Evolutionary conservation across 2,888 invertebrate genomes (phyloP), one percentile per base, ranked within the genome.

Genomic region (Drosophila demipolita): DNA sequence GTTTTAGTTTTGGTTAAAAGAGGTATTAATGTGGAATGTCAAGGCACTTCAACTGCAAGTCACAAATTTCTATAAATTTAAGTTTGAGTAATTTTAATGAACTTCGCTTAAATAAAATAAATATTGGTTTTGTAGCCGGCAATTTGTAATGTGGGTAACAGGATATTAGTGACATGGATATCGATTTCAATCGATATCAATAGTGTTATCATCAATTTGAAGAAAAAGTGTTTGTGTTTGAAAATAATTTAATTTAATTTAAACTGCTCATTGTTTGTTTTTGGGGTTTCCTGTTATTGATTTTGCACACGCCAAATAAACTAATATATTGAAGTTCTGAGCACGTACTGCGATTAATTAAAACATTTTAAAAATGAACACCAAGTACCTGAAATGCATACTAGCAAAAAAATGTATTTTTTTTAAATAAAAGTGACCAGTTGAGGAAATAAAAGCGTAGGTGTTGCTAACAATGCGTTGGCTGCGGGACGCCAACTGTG

Each of bases 401-500:
- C 12, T n/a, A 9, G 20, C 29, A 35, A 29, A 20, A 45, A 64
- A 63, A 45, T 66, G 4, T 23, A 15, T n/a, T 17, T 49, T 38
- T 23, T n/a, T 2, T 17, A 12, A 6, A 9, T 15, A 17, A 45
- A 42, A 42, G 40, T 33, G 26, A 9, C 29, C 32, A 38, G 32
- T 49, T 49, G 35, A 1, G 42, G 12, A 3, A 6, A 49, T 35
- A 54, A 55, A 36, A 32, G 9, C 9, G 48, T 32, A 33, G 62
- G 64, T 49, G 58, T 70, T 59, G 15, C 1, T 4, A 36, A 50
- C 23, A 52, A 52, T 32, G n/a, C 8, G 36, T 33, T 42, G 29
- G 55, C 33, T 40, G 36, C 36, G 42, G n/a, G 60, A 40, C 45
- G 68, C 23, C 15, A 45, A 45, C 53, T 66, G 65, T 66, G 77